phyloP scores from a whole-genome alignment of 2,888 invertebrate species.

The Cordilura impudica region DNA sequence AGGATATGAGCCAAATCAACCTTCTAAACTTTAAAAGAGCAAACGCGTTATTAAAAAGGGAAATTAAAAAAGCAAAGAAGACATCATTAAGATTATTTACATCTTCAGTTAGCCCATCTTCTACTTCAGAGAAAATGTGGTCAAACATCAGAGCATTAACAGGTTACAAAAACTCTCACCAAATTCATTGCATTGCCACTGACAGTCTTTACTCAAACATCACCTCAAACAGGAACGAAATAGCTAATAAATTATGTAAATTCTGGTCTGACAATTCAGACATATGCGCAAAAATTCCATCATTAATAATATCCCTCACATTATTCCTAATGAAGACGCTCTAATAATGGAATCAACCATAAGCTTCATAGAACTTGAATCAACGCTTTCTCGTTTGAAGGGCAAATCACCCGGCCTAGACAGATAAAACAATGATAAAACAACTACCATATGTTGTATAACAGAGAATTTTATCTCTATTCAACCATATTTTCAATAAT shows the following conservation, averaged over 20 bases:
- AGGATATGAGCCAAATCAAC: slow-evolving; percentile 21
- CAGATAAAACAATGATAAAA: slow-evolving; percentile 5
- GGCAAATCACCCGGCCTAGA: slow-evolving; percentile 21
- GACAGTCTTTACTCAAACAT: not conserved
- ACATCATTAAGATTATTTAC: not conserved
- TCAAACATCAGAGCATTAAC: slow-evolving; percentile 29
- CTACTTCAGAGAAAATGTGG: not conserved
- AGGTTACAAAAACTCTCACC: not conserved
- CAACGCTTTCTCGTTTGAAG: no score
- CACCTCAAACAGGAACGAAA: not conserved
- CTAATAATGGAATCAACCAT: no score
- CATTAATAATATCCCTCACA: no score
- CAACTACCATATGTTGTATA: not conserved
- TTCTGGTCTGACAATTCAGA: slow-evolving; percentile 11
- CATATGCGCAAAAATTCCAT: not conserved
- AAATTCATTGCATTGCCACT: not conserved
- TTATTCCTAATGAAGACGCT: no score
- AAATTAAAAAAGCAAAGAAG: slow-evolving; percentile 40
- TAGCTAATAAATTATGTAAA: not conserved
- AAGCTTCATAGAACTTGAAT: not conserved
- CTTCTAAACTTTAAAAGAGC: slow-evolving; percentile 39
- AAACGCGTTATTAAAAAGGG: slow-evolving; percentile 25
- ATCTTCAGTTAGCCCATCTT: no score
- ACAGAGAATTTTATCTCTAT: not conserved
- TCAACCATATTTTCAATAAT: slow-evolving; percentile 26